phyloP scores from a whole-genome alignment of 2,888 invertebrate species.

The Sisyra nigra region DNA sequence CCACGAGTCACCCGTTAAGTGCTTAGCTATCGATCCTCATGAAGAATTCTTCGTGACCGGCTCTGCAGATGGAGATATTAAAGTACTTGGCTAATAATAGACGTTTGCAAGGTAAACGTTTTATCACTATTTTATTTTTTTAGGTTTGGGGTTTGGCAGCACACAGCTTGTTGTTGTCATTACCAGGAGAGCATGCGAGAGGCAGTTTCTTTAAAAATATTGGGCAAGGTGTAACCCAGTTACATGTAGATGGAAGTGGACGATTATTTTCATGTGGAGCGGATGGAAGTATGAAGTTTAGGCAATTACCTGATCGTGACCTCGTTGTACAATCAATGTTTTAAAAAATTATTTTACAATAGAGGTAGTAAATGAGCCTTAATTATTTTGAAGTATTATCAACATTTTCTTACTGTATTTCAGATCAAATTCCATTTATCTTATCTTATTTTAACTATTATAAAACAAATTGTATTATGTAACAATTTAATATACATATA shows the following conservation, averaged over 20 bases:
- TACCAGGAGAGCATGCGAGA: conserved; percentile 87
- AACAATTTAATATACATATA: no score
- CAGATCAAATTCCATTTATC: no score
- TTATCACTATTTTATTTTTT: conserved; percentile 15
- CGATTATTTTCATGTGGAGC: conserved; percentile 96
- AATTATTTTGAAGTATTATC: no score
- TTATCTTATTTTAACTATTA: no score
- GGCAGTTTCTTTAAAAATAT: conserved; percentile 96
- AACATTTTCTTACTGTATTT: no score
- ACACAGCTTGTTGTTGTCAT: conserved; percentile 72
- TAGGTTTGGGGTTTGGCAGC: conserved; percentile 88
- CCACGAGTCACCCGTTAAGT: conserved; percentile 88
- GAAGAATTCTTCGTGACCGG: conserved; percentile 97
- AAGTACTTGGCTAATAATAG: conserved; percentile 37
- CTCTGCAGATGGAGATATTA: conserved; percentile 82
- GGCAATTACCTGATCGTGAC: conserved; percentile 75
- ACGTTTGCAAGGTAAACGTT: not conserved
- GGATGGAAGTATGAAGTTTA: conserved; percentile 96
- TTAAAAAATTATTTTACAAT: conserved; percentile 18
- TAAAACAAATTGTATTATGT: no score
- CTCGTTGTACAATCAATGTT: conserved; percentile 38
- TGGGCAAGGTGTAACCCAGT: conserved; percentile 91
- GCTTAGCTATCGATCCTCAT: conserved; percentile 82
- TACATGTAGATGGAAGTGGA: conserved; percentile 77
- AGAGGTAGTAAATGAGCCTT: no score